Evolutionary conservation across 2,797 vertebrate species (phyloP).

Genomic region (Acrossocheilus wenchowensis): DNA sequence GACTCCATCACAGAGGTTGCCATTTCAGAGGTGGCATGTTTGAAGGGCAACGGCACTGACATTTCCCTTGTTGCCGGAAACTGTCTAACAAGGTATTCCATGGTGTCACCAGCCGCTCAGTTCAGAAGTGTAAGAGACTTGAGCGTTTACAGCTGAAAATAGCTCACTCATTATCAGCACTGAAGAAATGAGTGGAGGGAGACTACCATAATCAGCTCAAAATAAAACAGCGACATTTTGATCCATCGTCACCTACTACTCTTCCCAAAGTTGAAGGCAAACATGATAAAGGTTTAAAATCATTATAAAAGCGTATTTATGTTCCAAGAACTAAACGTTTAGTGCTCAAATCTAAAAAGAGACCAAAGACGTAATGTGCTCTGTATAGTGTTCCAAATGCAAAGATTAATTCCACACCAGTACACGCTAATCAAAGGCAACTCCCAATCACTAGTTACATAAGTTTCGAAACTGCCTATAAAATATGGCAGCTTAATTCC

Average conservation of each 20-base stretch:
- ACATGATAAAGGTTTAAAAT: slow-evolving; percentile 8
- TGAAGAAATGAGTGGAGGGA: slow-evolving; percentile 24
- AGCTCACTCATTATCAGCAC: slow-evolving; percentile 46
- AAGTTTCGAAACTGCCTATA: slow-evolving; percentile 44
- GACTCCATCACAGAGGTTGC: slow-evolving; percentile 42
- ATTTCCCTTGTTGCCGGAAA: slow-evolving; percentile 55
- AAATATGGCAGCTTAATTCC: slow-evolving; percentile 46
- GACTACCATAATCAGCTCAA: slow-evolving; percentile 4
- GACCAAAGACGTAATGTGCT: neutral
- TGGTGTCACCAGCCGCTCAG: slow-evolving; percentile 33
- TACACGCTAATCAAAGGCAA: slow-evolving; percentile 43
- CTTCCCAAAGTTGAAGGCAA: neutral
- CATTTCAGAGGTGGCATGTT: slow-evolving; percentile 55
- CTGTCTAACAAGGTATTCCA: slow-evolving; percentile 52
- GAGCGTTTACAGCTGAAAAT: slow-evolving; percentile 55
- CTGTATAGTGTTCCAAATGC: slow-evolving; percentile 25
- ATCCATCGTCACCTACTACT: neutral
- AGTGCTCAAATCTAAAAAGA: neutral
- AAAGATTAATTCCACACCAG: slow-evolving; percentile 20
- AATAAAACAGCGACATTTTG: slow-evolving; percentile 37
- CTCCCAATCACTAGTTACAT: slow-evolving; percentile 24
- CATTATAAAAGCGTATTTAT: neutral
- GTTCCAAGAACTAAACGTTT: neutral
- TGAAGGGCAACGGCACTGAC: slow-evolving; percentile 58
- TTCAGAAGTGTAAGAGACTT: slow-evolving; percentile 53